Percentiles rank a stretch among this genome's conserved stretches.
phyloP scores from a whole-genome alignment of 2,113 vertebrate genomes.

The Holacanthus passer region DNA sequence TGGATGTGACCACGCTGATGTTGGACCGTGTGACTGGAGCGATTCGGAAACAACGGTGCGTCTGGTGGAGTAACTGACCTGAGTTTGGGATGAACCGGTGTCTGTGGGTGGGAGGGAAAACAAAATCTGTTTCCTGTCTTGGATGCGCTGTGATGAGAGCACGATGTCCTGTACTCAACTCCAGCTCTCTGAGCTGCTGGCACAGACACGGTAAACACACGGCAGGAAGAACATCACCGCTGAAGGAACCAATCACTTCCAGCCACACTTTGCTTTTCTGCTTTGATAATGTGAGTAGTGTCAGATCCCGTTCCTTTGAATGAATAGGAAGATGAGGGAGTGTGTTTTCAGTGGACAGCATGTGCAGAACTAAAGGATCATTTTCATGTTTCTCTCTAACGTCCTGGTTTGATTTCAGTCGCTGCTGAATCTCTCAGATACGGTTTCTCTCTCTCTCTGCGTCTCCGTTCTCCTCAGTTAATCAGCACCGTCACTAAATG shows the following conservation, averaged over 20 bases:
- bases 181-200: constrained; percentile 26
- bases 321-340: neutral
- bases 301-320: no score
- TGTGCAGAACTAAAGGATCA: neutral
- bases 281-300: no score
- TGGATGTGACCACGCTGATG: no score
- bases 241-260: no score
- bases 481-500: constrained; percentile 51
- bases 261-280: no score
- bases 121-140: constrained; percentile 49
- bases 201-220: neutral
- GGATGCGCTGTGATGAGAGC: constrained; percentile 24
- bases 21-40: neutral
- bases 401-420: neutral
- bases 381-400: neutral
- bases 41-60: neutral
- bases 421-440: neutral
- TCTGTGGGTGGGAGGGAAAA: constrained; percentile 45
- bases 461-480: constrained; percentile 26
- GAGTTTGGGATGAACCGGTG: constrained; percentile 6
- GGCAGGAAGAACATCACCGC: constrained; percentile 5
- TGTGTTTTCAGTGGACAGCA: no score
- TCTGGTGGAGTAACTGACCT: neutral
- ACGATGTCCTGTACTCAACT: constrained; percentile 16
- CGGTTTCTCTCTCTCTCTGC: constrained; percentile 22